Percentiles rank a stretch among this genome's conserved stretches.
Conservation (phyloP, 2,797 vertebrate genomes). For the Micromesistius poutassou region DNA sequence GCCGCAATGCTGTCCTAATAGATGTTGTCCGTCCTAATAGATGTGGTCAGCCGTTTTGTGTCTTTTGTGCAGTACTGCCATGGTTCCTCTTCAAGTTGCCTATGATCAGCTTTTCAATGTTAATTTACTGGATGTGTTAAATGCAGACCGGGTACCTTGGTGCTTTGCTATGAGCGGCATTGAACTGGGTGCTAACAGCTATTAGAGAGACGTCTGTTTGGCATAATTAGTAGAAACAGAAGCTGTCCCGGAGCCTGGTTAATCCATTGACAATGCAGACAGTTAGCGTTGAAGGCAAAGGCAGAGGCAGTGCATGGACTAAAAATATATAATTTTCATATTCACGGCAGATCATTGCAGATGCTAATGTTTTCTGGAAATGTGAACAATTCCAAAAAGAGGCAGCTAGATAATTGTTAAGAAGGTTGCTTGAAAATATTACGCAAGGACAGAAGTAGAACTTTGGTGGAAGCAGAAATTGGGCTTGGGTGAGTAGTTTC, state of each 20-base stretch:
- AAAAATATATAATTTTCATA: neutral
- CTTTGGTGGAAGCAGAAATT: too few relatives aligned
- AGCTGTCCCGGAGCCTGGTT: neutral
- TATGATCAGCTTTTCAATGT: neutral
- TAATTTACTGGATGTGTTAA: neutral
- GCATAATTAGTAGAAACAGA: slow-evolving; percentile 24
- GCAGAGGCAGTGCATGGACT: neutral
- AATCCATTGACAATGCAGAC: neutral
- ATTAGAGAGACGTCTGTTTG: slow-evolving; percentile 15
- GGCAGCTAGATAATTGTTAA: too few relatives aligned
- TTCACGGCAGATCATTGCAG: neutral
- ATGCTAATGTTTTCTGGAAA: neutral
- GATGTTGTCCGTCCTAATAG: neutral
- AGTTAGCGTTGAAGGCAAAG: slow-evolving; percentile 14
- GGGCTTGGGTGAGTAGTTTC: too few relatives aligned
- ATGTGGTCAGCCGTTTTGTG: neutral
- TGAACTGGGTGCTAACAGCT: slow-evolving; percentile 8
- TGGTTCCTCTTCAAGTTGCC: neutral
- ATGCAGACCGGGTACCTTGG: neutral
- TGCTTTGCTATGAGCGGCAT: slow-evolving; percentile 1
- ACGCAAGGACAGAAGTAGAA: too few relatives aligned
- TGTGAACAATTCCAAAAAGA: too few relatives aligned
- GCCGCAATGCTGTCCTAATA: neutral
- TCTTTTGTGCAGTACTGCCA: neutral
- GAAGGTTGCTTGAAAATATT: too few relatives aligned